Conservation (phyloP, 2,113 vertebrate species). For the Poeciliopsis occidentalis region DNA sequence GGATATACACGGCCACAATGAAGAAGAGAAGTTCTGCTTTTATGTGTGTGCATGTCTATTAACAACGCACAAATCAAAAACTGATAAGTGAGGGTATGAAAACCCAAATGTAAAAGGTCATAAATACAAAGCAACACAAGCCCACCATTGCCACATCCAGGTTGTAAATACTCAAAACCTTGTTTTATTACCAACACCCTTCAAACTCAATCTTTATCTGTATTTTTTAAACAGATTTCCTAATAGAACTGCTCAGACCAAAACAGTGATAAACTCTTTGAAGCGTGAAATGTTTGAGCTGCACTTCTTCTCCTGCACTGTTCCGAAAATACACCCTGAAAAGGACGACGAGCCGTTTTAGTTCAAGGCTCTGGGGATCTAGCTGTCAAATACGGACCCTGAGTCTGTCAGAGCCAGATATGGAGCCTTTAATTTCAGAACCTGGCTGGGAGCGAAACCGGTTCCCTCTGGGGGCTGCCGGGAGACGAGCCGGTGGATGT, state of each 20-base stretch:
- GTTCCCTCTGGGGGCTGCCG: not conserved
- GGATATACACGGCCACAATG: too few relatives aligned
- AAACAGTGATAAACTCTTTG: not conserved
- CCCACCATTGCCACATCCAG: not conserved
- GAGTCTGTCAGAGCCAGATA: constrained; percentile 33
- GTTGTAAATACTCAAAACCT: not conserved
- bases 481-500: not conserved
- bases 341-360: constrained; percentile 52
- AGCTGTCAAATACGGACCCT: constrained; percentile 40
- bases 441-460: constrained; percentile 17
- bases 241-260: not conserved
- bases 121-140: too few relatives aligned
- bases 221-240: constrained; percentile 19
- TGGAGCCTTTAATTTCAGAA: constrained; percentile 47
- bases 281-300: constrained; percentile 5
- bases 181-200: not conserved
- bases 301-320: constrained; percentile 23
- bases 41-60: not conserved
- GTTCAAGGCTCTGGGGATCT: constrained; percentile 54
- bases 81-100: too few relatives aligned
- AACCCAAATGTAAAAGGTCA: not conserved
- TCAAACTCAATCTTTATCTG: constrained; percentile 10
- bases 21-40: not conserved
- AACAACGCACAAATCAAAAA: not conserved
- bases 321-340: constrained; percentile 47